Evolutionary conservation across 1,140 invertebrate species (phyloP).

Genomic region (Microplitis mediator): DNA sequence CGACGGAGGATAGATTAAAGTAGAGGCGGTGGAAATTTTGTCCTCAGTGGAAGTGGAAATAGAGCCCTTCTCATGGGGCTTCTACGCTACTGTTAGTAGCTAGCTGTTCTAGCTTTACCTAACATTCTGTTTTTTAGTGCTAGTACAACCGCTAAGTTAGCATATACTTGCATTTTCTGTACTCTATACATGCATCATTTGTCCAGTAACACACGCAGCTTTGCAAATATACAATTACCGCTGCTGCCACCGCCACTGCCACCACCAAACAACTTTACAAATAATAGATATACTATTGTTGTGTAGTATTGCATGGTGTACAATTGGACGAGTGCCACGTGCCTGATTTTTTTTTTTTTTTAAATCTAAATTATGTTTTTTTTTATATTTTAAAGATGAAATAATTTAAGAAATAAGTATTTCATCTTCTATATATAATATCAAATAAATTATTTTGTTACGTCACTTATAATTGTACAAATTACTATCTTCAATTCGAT

Average conservation of each 20-base stretch:
- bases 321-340: constrained; percentile 22
- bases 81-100: constrained; percentile 1
- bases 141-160: constrained; percentile 7
- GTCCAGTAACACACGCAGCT: no score
- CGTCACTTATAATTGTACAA: no score
- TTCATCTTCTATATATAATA: no score
- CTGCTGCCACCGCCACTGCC: no score
- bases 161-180: constrained; percentile 12
- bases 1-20: constrained; percentile 44
- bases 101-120: not conserved
- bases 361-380: no score
- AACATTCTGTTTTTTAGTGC: not conserved
- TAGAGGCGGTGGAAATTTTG: constrained; percentile 38
- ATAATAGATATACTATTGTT: not conserved
- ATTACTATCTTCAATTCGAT: no score
- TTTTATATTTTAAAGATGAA: no score
- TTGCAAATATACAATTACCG: no score
- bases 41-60: constrained; percentile 54
- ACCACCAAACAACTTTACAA: not conserved
- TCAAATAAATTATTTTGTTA: no score
- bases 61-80: constrained; percentile 51
- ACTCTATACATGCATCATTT: no score
- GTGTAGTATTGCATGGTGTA: not conserved
- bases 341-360: not conserved
- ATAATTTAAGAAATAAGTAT: no score